These are phyloP conservation scores for Indicator indicator DNA, from an alignment of 2,113 vertebrate species.

Conservation along the genomic window DNA sequence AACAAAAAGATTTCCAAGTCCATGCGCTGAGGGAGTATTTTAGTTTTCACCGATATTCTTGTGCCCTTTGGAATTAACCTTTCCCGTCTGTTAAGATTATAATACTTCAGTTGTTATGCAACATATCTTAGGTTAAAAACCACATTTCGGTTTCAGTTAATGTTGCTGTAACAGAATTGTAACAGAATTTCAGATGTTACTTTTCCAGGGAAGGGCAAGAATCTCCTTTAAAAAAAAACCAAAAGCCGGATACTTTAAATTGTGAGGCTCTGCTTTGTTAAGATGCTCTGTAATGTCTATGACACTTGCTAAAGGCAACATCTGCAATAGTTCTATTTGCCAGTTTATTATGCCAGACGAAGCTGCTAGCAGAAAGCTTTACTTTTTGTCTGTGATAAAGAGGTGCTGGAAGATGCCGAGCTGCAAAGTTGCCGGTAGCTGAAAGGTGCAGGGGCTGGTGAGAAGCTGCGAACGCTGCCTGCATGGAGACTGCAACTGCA, in stretches of 20 bases:
- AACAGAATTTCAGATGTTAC: slow-evolving; percentile 8
- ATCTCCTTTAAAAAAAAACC: background rate
- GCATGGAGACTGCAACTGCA: background rate
- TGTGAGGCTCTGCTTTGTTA: slow-evolving; percentile 1
- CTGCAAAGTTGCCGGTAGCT: slow-evolving; percentile 27
- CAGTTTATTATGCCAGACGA: background rate
- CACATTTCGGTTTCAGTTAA: slow-evolving; percentile 58
- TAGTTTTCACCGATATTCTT: background rate
- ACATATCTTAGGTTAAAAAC: background rate
- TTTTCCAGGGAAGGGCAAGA: background rate
- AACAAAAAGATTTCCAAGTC: slow-evolving; percentile 20
- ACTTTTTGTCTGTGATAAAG: background rate
- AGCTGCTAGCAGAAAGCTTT: background rate
- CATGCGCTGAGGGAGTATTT: background rate
- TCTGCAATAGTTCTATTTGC: background rate
- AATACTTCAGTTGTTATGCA: slow-evolving; percentile 49
- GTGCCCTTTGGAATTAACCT: slow-evolving; percentile 3
- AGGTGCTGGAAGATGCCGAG: background rate
- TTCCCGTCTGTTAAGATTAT: background rate
- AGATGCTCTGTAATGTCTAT: background rate
- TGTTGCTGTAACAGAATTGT: slow-evolving; percentile 33
- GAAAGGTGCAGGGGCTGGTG: background rate
- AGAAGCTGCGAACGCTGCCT: background rate
- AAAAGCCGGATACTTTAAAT: background rate
- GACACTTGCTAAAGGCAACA: slow-evolving; percentile 21